Conservation (phyloP, 2,113 vertebrate genomes). For the Xenus cinereus region DNA sequence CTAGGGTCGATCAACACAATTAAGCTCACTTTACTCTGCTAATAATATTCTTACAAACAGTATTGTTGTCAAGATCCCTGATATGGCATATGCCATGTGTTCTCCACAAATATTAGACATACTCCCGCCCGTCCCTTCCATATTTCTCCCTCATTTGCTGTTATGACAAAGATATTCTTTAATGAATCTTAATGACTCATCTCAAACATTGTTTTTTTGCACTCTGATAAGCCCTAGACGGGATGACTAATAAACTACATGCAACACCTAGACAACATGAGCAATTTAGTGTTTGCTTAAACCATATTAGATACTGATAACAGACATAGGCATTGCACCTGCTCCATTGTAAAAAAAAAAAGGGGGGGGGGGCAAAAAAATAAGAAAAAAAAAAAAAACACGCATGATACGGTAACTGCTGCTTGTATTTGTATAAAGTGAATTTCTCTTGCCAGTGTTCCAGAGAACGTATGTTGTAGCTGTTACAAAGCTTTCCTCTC, state of each 20-base stretch:
- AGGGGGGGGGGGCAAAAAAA: too few relatives aligned
- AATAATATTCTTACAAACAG: background rate
- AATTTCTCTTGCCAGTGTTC: constrained; percentile 2
- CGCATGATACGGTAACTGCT: background rate
- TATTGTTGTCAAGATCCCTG: background rate
- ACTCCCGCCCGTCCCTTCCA: background rate
- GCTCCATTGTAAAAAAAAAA: background rate
- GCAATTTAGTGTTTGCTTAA: constrained; percentile 33
- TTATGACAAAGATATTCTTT: constrained; percentile 25
- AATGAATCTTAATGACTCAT: constrained; percentile 57
- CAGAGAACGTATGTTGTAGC: background rate
- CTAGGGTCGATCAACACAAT: background rate
- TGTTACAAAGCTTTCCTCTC: constrained; percentile 3
- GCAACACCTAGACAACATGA: constrained; percentile 59
- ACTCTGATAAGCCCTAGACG: constrained; percentile 22
- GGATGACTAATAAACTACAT: constrained; percentile 47
- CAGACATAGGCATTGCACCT: constrained; percentile 30
- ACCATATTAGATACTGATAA: constrained; percentile 42
- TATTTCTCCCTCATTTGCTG: constrained; percentile 15
- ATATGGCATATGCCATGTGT: background rate
- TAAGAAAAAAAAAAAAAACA: background rate
- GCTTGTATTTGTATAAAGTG: background rate
- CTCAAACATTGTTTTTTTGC: constrained; percentile 38
- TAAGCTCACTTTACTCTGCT: background rate
- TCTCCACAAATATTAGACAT: constrained; percentile 25